Evolutionary conservation across 1,140 invertebrate genomes (phyloP), one percentile per base, ranked within the genome.

Genomic region (Hermatobates lingyangjiaoensis): DNA sequence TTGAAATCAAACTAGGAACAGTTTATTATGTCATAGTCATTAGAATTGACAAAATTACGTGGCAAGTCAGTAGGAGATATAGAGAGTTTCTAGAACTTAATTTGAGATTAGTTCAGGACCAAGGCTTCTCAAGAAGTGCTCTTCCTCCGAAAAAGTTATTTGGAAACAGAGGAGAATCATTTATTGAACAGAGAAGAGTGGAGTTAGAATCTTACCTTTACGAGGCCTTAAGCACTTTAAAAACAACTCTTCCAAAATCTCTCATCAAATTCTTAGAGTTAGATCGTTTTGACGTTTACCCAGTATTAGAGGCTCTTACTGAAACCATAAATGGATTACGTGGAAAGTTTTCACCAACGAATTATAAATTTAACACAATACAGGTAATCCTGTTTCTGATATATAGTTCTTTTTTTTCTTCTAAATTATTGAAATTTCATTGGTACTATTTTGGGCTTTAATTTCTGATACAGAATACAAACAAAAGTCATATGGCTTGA

Each of bases 131-230:
- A 21, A 87, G 84, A 63, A 86, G 87, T 58, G 71, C 90, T 50
- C 63, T 95, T 14, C 91, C 91, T 18, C 86, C 87, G 3, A 95
- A 95, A 64, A 92, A 92, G 68, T 71, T 92, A 15, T 77, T 87
- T 60, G 80, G 83, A 0, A 84, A 83, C 57, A 77, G 77, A 57
- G 77, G 76, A 58, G 85, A 87, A 14, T 69, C 75, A 18, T 94
- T 96, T 63, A 73, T 96, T 21, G 86, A 90, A 61, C 83, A 80
- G 60, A 72, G 91, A 52, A 75, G 86, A 46, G 68, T 74, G 55
- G 81, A 77, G 20, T 66, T 96, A 25, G 81, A 91, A 63, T 68
- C 72, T 15, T 95, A 95, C 66, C 67, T 94, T 3, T 80, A 82
- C 62, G 78, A 75, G 53, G 68, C 85, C 5, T 74, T 87, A 25